A percentile compares a stretch with the other conserved stretches of the same genome.
phyloP scores from a whole-genome alignment of 2,888 invertebrate genomes.

The Pseudoips prasinana region DNA sequence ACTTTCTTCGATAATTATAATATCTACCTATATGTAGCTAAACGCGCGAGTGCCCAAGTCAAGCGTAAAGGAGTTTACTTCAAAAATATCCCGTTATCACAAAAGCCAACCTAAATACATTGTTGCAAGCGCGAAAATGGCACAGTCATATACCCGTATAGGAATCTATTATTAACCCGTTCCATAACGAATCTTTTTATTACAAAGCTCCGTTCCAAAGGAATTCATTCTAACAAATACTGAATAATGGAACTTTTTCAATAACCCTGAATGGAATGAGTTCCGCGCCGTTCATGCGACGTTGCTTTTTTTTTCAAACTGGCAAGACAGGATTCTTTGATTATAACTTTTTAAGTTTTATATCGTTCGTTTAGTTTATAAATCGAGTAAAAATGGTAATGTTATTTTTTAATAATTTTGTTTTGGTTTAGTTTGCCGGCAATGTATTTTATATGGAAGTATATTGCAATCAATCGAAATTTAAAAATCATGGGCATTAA shows the following conservation, averaged over 20 bases:
- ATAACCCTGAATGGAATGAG: conserved; percentile 51
- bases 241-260: conserved; percentile 61
- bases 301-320: conserved; percentile 34
- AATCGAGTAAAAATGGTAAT: conserved; percentile 13
- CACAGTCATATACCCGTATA: conserved; percentile 16
- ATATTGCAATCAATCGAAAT: too few relatives aligned
- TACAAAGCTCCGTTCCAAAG: conserved; percentile 17
- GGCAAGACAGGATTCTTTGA: conserved; percentile 30
- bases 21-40: too few relatives aligned
- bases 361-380: conserved; percentile 23
- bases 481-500: too few relatives aligned
- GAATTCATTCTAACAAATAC: conserved; percentile 29
- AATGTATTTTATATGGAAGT: too few relatives aligned
- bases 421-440: too few relatives aligned
- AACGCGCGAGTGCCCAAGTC: too few relatives aligned
- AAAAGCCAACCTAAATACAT: too few relatives aligned
- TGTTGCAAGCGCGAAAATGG: neutral
- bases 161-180: conserved; percentile 32
- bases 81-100: too few relatives aligned
- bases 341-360: conserved; percentile 45
- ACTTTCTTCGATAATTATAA: too few relatives aligned
- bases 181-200: conserved; percentile 30
- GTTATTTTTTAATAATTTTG: too few relatives aligned
- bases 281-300: conserved; percentile 30
- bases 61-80: too few relatives aligned